Base-by-base conservation (phyloP, 2,888 invertebrate species). In the Peribatodes rhomboidaria region DNA sequence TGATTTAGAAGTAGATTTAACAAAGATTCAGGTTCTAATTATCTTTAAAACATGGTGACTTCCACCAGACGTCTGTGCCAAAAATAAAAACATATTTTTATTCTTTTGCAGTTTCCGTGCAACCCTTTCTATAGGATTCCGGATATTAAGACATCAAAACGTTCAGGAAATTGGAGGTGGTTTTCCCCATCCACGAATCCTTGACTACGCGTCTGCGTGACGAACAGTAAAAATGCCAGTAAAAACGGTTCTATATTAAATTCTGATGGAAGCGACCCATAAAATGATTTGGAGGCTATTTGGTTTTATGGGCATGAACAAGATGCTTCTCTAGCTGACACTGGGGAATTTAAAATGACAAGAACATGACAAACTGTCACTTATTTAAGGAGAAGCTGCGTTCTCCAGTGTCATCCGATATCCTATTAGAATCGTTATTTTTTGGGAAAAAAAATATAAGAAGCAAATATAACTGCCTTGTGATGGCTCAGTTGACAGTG, bases 241-340 rank as follows among this genome's bases (percentile, higher is more conserved):
- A 69, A 71, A 71, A 69, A 71, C 60, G 55, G 49, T 31, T 55
- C 61, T 55, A 50, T 68, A 68, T 71, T 68, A 68, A 73, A 73
- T 61, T 73, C 68, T 69, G 68, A 68, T 68, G 65, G 69, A 55
- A 69, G 65, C 52, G 60, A 37, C 53, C 65, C 49, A 68, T 71
- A 73, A 69, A 69, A 71, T 71, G 64, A 69, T 69, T 71, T 67
- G 68, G 61, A 59, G 68, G 62, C 61, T 44, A 69, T 72, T 71
- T 20, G 57, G 59, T 67, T 64, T 64, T 58, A 61, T 65, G 64
- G 35, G n/a, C 39, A 41, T 39, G 52, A 56, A 44, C 31, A 53
- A 61, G 60, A 57, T 50, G 52, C 35, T 52, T 57, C 31, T 46
- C 60, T 33, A 35, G 58, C 14, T 62, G 52, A 14, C 53, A 35